Conservation (phyloP, 1,140 invertebrate species). For the Pararge aegeria region DNA sequence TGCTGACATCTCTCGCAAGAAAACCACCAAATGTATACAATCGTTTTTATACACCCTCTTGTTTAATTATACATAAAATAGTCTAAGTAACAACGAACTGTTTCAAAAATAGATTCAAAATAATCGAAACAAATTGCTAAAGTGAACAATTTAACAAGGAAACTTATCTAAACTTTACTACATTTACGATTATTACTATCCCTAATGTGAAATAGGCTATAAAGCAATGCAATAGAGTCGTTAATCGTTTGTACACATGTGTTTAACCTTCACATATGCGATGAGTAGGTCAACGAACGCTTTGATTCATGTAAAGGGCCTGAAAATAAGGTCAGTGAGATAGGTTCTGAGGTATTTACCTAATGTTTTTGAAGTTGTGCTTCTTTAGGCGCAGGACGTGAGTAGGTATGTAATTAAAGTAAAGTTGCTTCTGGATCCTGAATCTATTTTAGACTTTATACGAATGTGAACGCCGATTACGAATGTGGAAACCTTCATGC, state of each 20-base stretch:
- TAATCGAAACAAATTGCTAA: neutral
- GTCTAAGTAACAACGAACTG: too few species aligned
- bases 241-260: conserved; percentile 28
- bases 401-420: too few species aligned
- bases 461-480: too few species aligned
- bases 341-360: neutral
- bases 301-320: conserved; percentile 30
- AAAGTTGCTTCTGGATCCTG: too few species aligned
- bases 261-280: conserved; percentile 57
- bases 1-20: too few species aligned
- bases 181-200: conserved; percentile 5
- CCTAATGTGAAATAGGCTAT: conserved; percentile 23
- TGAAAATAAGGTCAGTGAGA: conserved; percentile 30
- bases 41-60: too few species aligned
- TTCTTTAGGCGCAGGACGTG: too few species aligned
- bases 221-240: conserved; percentile 17
- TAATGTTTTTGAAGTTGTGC: neutral
- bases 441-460: too few species aligned
- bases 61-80: too few species aligned
- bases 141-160: conserved; percentile 3
- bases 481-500: too few species aligned
- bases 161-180: conserved; percentile 25
- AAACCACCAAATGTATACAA: too few species aligned
- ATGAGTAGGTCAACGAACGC: conserved; percentile 54
- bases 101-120: neutral